Evolutionary conservation across 2,888 invertebrate species (phyloP).

Genomic region (Flabesymbios commensalis): DNA sequence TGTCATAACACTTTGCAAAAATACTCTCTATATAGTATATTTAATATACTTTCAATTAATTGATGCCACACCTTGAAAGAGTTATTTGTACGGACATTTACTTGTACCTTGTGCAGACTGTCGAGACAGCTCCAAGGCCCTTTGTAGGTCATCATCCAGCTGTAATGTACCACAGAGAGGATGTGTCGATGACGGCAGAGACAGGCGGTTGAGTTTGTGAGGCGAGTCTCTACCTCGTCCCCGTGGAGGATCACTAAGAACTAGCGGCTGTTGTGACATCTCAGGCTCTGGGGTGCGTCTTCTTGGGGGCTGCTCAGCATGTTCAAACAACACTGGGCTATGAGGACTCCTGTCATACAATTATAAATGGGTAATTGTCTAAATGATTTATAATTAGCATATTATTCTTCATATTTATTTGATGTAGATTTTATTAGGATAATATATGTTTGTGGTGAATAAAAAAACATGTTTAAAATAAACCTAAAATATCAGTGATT

Average conservation of each 20-base stretch:
- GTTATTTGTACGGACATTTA: background rate
- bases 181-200: background rate
- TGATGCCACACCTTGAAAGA: too few relatives aligned
- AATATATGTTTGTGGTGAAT: too few relatives aligned
- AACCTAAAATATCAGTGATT: too few relatives aligned
- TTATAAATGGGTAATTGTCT: background rate
- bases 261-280: slow-evolving; percentile 14
- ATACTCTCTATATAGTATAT: too few relatives aligned
- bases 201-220: background rate
- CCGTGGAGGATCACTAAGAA: slow-evolving; percentile 12
- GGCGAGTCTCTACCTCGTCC: slow-evolving; percentile 9
- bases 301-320: too few relatives aligned
- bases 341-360: slow-evolving; percentile 20
- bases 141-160: slow-evolving; percentile 32
- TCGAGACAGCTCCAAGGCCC: slow-evolving; percentile 30
- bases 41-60: too few relatives aligned
- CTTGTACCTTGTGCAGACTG: slow-evolving; percentile 19
- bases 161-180: background rate
- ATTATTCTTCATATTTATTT: too few relatives aligned
- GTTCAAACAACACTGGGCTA: slow-evolving; percentile 14
- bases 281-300: too few relatives aligned
- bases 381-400: background rate
- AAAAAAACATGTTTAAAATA: too few relatives aligned
- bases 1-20: too few relatives aligned
- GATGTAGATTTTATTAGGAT: too few relatives aligned